Percentiles rank a stretch among this genome's conserved stretches.
phyloP scores from a whole-genome alignment of 2,888 invertebrate species.

The Argynnis bischoffii region DNA sequence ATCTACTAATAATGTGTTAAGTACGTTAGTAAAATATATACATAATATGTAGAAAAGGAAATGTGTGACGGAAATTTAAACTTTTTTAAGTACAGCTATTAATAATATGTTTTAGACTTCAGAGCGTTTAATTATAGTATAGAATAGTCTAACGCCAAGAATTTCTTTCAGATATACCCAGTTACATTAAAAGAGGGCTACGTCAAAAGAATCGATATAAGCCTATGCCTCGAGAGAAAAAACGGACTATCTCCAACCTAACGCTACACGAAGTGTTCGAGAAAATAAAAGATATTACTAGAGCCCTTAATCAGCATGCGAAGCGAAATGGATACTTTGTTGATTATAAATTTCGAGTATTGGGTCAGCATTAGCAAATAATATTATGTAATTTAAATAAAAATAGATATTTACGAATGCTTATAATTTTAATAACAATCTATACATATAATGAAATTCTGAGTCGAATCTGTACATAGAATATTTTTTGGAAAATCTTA shows the following conservation, averaged over 20 bases:
- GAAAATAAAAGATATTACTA: constrained; percentile 62
- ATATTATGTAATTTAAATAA: no score
- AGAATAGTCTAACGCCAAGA: background rate
- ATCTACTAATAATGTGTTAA: no score
- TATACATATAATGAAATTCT: no score
- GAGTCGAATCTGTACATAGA: no score
- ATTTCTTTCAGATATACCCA: constrained; percentile 38
- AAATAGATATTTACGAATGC: no score
- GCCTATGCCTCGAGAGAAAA: constrained; percentile 45
- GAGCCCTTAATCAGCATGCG: constrained; percentile 55
- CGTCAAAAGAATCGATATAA: constrained; percentile 48
- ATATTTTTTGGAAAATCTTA: no score
- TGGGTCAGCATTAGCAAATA: constrained; percentile 21
- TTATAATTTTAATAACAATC: no score
- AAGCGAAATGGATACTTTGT: constrained; percentile 66
- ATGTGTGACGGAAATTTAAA: no score
- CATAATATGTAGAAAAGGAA: no score
- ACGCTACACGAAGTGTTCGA: constrained; percentile 56
- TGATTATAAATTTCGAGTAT: constrained; percentile 62
- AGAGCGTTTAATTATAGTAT: background rate
- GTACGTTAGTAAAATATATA: no score
- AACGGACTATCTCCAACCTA: constrained; percentile 52
- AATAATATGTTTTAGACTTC: no score
- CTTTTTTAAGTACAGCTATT: no score
- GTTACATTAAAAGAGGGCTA: constrained; percentile 34